These are phyloP conservation scores for Drosophila pseudotakahashii DNA, from an alignment of 2,888 invertebrate species.

Conservation along the genomic window DNA sequence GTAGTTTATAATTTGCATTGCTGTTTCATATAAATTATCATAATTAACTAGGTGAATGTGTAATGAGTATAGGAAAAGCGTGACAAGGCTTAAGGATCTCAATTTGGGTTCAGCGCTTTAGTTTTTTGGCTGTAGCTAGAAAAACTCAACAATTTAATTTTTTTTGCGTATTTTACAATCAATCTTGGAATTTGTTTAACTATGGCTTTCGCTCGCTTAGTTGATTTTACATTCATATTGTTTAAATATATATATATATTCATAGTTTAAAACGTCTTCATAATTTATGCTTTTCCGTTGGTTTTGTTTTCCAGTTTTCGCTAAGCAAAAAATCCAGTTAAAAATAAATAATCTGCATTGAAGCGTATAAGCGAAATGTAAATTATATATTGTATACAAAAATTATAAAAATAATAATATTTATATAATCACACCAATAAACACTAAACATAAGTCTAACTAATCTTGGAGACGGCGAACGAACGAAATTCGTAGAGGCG, in stretches of 20 bases:
- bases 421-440: conserved; percentile 74
- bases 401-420: conserved; percentile 58
- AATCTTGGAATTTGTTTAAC: conserved; percentile 51
- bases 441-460: conserved; percentile 68
- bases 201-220: conserved; percentile 49
- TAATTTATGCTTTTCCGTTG: conserved; percentile 19
- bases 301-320: conserved; percentile 52
- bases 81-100: conserved; percentile 29
- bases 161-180: conserved; percentile 51
- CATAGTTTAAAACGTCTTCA: conserved; percentile 42
- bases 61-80: conserved; percentile 51
- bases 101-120: conserved; percentile 3
- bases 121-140: conserved; percentile 16
- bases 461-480: conserved; percentile 52
- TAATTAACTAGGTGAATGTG: conserved; percentile 51
- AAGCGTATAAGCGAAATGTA: conserved; percentile 40
- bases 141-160: conserved; percentile 55
- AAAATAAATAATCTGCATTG: conserved; percentile 46
- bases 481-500: conserved; percentile 55
- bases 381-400: conserved; percentile 58
- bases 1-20: conserved; percentile 46
- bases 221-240: conserved; percentile 41
- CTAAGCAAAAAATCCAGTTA: conserved; percentile 67
- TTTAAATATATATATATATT: conserved; percentile 13
- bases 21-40: conserved; percentile 43